A percentile compares a stretch with the other conserved stretches of the same genome.
These are phyloP conservation scores for Paracanthobrama guichenoti DNA, from an alignment of 2,113 vertebrate genomes.

Conservation along the genomic window DNA sequence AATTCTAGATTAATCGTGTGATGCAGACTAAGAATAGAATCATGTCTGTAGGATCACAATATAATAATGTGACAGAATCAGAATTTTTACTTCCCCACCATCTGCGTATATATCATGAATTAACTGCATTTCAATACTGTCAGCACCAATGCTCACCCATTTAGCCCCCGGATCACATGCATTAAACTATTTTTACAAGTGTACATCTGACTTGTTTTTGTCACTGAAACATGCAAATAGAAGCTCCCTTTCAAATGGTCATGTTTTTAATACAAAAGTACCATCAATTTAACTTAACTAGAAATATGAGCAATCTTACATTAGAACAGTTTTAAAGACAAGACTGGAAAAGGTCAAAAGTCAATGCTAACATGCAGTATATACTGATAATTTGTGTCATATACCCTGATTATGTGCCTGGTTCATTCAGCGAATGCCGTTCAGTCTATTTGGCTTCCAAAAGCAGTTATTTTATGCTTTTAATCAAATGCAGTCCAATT, in stretches of 20 bases:
- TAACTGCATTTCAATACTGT: constrained; percentile 18
- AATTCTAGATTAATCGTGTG: constrained; percentile 77
- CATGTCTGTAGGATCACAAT: constrained; percentile 66
- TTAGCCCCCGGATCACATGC: constrained; percentile 31
- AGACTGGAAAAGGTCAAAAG: too few species aligned
- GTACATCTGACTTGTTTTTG: neutral
- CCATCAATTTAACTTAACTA: neutral
- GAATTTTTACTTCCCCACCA: constrained; percentile 75
- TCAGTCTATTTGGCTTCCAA: too few species aligned
- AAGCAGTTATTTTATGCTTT: too few species aligned
- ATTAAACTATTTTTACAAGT: constrained; percentile 44
- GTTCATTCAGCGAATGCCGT: too few species aligned
- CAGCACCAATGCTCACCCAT: neutral
- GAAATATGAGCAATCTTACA: too few species aligned
- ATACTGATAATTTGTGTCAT: too few species aligned
- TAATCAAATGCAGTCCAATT: too few species aligned
- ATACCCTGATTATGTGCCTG: too few species aligned
- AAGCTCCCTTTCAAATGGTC: neutral
- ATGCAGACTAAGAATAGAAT: constrained; percentile 67
- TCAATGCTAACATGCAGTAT: too few species aligned
- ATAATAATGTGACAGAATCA: constrained; percentile 76
- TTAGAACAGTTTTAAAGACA: too few species aligned
- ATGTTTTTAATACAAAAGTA: neutral
- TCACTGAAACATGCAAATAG: neutral
- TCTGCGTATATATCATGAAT: constrained; percentile 49